Evolutionary conservation across 2,888 invertebrate genomes (phyloP).

Genomic region (Erebia palarica): DNA sequence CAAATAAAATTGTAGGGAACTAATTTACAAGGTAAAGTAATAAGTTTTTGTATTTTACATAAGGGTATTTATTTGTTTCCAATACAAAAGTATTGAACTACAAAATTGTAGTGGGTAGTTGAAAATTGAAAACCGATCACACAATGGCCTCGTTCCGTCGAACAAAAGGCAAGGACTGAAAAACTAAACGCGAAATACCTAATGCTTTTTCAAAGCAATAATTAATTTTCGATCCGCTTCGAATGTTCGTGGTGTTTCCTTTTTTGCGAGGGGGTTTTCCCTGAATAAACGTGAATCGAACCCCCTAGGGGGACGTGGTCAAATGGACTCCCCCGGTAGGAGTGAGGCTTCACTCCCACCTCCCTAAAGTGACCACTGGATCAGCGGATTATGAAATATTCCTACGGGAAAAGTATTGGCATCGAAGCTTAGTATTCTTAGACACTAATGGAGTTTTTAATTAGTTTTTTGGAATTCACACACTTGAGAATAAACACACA

Average conservation of each 20-base stretch:
- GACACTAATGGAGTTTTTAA: constrained; percentile 1
- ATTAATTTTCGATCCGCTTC: constrained; percentile 76
- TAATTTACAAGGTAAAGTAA: background rate
- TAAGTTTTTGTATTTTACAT: background rate
- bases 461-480: background rate
- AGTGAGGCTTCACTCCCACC: constrained; percentile 48
- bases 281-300: constrained; percentile 66
- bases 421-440: constrained; percentile 19
- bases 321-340: constrained; percentile 59
- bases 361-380: constrained; percentile 64
- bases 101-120: constrained; percentile 4
- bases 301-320: constrained; percentile 49
- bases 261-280: constrained; percentile 61
- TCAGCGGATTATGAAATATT: constrained; percentile 75
- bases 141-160: constrained; percentile 27
- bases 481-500: too few relatives aligned
- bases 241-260: constrained; percentile 61
- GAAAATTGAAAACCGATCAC: constrained; percentile 28
- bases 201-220: constrained; percentile 57
- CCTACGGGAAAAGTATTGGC: constrained; percentile 43
- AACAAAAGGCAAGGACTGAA: constrained; percentile 39
- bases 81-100: background rate
- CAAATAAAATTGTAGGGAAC: background rate
- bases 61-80: background rate
- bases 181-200: constrained; percentile 48